Evolutionary conservation across 2,888 invertebrate genomes (phyloP), one percentile per base, ranked within the genome.

Genomic region (Erynnis tages): DNA sequence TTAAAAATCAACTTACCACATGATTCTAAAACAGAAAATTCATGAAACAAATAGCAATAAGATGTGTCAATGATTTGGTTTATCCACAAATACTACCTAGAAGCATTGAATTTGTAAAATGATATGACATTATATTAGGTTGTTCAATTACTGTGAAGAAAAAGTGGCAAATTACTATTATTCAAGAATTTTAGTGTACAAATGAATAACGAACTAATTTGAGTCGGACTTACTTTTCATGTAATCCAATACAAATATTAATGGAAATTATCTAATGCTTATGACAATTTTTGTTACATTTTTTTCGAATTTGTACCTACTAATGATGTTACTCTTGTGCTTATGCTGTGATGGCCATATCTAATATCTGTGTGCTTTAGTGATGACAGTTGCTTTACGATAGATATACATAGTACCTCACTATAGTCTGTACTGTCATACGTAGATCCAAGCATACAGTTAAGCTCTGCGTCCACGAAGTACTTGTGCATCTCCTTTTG

Each of bases 401-500:
- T 46, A 41, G 11, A 43, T 29, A 53, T 53, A 21, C n/a, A 43
- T 30, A 44, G 52, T 90, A 90, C 90, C 90, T 90, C 89, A 58
- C 71, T 70, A 73, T 83, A 88, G 44, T 90, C 90, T 71, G 83
- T 75, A 81, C 73, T 91, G 73, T 92, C 92, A 87, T 91, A 91
- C 71, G 90, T 87, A 59, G 91, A 85, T 82, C 91, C 91, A 82
- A 93, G 91, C 93, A 94, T 93, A 82, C 93, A 92, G 85, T 93
- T 94, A 89, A 94, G 92, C 90, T 94, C 94, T 71, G 94, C 94
- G 79, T 94, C 94, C 92, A 94, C 93, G 92, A 93, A 94, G 92
- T 94, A 93, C 85, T 92, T 93, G 91, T 93, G 93, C 93, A 93
- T 93, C 91, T 92, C 92, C 94, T 94, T 91, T 90, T 90, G 90